Conservation (phyloP, 2,113 vertebrate genomes). For the Osmerus mordax region DNA sequence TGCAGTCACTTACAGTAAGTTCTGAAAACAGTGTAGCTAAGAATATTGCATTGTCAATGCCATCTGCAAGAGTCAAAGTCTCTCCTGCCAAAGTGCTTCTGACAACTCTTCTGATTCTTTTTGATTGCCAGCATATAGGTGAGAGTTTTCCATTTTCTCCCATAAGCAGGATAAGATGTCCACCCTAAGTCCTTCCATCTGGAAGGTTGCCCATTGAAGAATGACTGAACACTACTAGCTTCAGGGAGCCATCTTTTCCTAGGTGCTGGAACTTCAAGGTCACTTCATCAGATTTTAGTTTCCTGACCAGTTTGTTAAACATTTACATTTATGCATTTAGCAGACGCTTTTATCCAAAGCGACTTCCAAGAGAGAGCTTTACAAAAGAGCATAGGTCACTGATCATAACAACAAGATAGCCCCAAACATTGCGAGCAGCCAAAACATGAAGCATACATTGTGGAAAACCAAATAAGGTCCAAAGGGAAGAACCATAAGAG, state of each 20-base stretch:
- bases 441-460: too few species aligned
- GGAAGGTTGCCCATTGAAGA: constrained; percentile 18
- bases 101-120: constrained; percentile 15
- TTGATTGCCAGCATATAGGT: constrained; percentile 25
- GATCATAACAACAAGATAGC: too few species aligned
- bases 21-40: too few species aligned
- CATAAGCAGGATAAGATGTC: constrained; percentile 11
- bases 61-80: constrained; percentile 16
- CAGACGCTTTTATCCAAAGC: too few species aligned
- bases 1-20: too few species aligned
- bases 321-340: too few species aligned
- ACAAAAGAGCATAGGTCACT: too few species aligned
- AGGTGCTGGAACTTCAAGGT: constrained; percentile 15
- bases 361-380: too few species aligned
- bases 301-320: constrained; percentile 19
- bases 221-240: constrained; percentile 16
- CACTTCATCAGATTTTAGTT: constrained; percentile 23
- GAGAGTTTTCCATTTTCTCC: constrained; percentile 14
- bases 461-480: too few species aligned
- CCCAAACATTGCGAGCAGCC: too few species aligned
- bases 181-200: constrained; percentile 16
- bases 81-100: constrained; percentile 23
- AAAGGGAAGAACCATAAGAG: too few species aligned
- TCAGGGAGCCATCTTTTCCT: constrained; percentile 15
- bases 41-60: too few species aligned